Base-by-base conservation (phyloP, 1,140 invertebrate genomes). In the Pogonus chalceus region DNA sequence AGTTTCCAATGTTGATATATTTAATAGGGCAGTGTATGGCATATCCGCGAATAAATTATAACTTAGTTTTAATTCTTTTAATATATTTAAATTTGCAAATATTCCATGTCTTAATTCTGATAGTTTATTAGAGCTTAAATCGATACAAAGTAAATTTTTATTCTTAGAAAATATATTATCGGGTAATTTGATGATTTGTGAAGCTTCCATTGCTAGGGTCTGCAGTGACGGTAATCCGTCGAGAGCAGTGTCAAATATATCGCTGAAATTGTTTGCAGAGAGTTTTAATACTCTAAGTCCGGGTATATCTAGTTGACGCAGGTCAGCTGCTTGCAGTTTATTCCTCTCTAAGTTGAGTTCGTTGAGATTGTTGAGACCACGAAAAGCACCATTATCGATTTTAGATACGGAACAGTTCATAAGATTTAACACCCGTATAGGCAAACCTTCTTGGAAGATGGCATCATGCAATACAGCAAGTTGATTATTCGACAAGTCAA, bases 261-360 rank as follows among this genome's bases (percentile, higher is more conserved):
- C 73, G 20, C 78, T 83, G 61, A 90, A 85, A 67, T 91, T 88
- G 65, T 92, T 92, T 48, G 79, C 73, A 2, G 85, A 85, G 3
- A 88, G 67, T 55, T 80, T 78, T 20, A 94, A 71, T 0, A 80
- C 79, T 52, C 83, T 78, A 54, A 91, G 72, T 22, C 82, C 84
- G 2, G 82, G 80, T 37, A 90, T 80, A 58, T 85, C 81, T 14
- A 91, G 70, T 55, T 79, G 78, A 16, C 78, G 67, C 20, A 90
- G 71, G 43, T 86, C 83, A 7, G 71, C 66, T 0, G 81, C 76
- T 47, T 76, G 80, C 23, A 95, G 68, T 21, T 79, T 76, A 70
- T 95, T 95, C 23, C 80, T 71, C 46, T 82, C 79, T 20, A 90
- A 60, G 64, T 88, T 85, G 0, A 90, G 65, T 50, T 86, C 82